A percentile compares a stretch with the other conserved stretches of the same genome.
phyloP scores from a whole-genome alignment of 2,797 vertebrate species.

The Microctenopoma steveboyesi region DNA sequence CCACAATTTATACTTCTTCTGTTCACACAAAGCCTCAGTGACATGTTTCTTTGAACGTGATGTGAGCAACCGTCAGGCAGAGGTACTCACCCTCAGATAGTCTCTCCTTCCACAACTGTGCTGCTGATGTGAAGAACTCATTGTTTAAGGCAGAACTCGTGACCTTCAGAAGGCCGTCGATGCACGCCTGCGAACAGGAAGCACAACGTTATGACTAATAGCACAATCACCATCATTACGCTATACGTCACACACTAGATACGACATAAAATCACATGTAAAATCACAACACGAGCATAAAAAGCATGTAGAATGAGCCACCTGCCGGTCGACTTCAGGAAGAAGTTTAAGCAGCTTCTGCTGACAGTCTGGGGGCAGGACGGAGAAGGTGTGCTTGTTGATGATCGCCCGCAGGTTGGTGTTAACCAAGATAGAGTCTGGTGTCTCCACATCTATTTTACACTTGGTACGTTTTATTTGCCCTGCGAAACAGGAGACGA shows the following conservation, averaged over 20 bases:
- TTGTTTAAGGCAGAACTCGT: constrained; percentile 97
- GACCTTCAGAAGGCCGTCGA: constrained; percentile 93
- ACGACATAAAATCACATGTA: neutral
- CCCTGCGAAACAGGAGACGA: constrained; percentile 78
- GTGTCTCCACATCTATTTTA: constrained; percentile 98
- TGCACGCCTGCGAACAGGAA: constrained; percentile 85
- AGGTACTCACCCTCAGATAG: constrained; percentile 91
- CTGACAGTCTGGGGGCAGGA: constrained; percentile 90
- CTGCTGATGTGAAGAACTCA: constrained; percentile 98
- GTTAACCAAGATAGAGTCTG: constrained; percentile 98
- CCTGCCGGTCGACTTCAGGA: constrained; percentile 95
- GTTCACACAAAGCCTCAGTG: constrained; percentile 11
- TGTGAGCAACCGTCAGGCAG: constrained; percentile 15
- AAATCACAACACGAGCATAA: constrained; percentile 2
- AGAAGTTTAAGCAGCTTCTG: constrained; percentile 92
- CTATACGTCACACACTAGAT: neutral
- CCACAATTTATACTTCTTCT: neutral
- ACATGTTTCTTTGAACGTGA: constrained; percentile 9
- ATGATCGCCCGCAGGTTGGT: constrained; percentile 96
- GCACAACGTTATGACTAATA: constrained; percentile 38
- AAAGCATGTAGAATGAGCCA: constrained; percentile 56
- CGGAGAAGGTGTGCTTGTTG: constrained; percentile 96
- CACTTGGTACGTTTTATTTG: constrained; percentile 93
- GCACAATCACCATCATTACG: constrained; percentile 21
- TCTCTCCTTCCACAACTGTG: constrained; percentile 97